Evolutionary conservation across 2,797 vertebrate genomes (phyloP).

Genomic region (Rhodeus uyekii): DNA sequence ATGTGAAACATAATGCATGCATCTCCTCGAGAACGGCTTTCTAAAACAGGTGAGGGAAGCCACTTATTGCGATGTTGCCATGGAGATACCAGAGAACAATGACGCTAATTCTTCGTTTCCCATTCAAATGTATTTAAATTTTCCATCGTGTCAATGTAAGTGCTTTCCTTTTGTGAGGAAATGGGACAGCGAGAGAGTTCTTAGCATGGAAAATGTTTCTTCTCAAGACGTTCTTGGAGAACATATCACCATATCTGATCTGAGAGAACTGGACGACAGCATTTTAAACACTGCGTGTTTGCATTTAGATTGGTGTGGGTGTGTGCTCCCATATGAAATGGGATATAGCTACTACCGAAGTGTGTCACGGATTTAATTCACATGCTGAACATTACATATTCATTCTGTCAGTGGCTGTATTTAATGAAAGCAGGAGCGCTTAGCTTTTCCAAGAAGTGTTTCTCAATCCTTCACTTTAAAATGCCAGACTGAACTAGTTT

Average conservation of each 20-base stretch:
- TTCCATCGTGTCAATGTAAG: constrained; percentile 18
- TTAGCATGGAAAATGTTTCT: background rate
- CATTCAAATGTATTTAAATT: constrained; percentile 45
- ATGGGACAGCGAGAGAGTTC: background rate
- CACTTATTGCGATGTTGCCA: constrained; percentile 44
- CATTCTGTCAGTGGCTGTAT: background rate
- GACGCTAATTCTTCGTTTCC: constrained; percentile 36
- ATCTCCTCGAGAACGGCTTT: background rate
- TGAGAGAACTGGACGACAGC: background rate
- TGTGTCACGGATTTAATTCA: constrained; percentile 30
- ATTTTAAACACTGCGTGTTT: constrained; percentile 16
- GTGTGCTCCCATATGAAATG: background rate
- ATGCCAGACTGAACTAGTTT: constrained; percentile 22
- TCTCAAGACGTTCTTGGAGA: background rate
- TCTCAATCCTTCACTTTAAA: constrained; percentile 28
- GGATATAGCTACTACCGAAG: constrained; percentile 1
- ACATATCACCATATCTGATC: constrained; percentile 28
- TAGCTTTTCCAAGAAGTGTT: constrained; percentile 11
- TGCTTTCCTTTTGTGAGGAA: constrained; percentile 20
- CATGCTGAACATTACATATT: constrained; percentile 14
- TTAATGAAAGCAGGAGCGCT: constrained; percentile 33
- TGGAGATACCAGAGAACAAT: constrained; percentile 48
- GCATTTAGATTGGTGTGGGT: constrained; percentile 37
- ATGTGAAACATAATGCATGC: background rate
- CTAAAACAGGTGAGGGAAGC: constrained; percentile 14